Percentiles rank a stretch among this genome's conserved stretches.
phyloP scores from a whole-genome alignment of 1,140 invertebrate genomes.

The Kradibia gibbosae region DNA sequence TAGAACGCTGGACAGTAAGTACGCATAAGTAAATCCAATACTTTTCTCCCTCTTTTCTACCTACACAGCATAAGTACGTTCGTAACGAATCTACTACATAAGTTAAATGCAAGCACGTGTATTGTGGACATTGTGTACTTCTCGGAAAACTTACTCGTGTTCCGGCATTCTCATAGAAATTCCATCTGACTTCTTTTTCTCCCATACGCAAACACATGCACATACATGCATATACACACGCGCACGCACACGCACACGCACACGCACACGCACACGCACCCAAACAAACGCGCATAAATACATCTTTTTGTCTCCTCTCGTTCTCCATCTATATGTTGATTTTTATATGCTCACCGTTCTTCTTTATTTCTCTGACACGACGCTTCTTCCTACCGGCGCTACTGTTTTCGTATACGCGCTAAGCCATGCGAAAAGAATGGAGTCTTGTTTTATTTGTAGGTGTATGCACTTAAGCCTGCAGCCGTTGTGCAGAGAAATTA shows the following conservation, averaged over 20 bases:
- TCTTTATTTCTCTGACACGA: neutral
- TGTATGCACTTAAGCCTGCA: neutral
- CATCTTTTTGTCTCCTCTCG: neutral
- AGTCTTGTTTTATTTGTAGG: neutral
- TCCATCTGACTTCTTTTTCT: slow-evolving; percentile 5
- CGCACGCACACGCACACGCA: too few species aligned
- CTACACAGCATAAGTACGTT: neutral
- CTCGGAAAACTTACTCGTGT: slow-evolving; percentile 31
- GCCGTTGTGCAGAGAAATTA: neutral
- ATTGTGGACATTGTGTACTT: slow-evolving; percentile 27
- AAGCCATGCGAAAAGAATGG: neutral
- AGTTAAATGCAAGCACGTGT: neutral
- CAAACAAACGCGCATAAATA: too few species aligned
- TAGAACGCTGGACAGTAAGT: slow-evolving; percentile 49
- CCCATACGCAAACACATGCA: too few species aligned
- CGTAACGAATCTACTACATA: neutral
- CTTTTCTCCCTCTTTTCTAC: neutral
- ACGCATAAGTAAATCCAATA: slow-evolving; percentile 35
- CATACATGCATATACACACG: too few species aligned
- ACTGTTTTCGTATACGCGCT: neutral
- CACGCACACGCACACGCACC: too few species aligned
- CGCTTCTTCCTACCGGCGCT: neutral
- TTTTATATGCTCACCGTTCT: neutral
- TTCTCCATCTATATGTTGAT: neutral
- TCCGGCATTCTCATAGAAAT: slow-evolving; percentile 43